These are phyloP conservation scores for Cosmia trapezina DNA, from an alignment of 2,888 invertebrate genomes.

Conservation along the genomic window DNA sequence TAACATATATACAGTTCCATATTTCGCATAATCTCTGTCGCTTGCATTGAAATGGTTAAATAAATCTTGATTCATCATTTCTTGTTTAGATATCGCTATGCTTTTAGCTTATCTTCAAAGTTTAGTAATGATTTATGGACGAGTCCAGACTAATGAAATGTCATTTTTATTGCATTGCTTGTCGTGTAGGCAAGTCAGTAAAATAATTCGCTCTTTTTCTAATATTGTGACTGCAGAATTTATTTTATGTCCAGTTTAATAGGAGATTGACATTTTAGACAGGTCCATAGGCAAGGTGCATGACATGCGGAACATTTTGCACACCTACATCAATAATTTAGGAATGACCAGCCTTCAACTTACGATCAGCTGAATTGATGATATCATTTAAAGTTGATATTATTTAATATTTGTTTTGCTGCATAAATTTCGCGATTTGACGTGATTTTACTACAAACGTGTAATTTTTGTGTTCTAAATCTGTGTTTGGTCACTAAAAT, in stretches of 20 bases:
- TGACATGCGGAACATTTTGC: constrained; percentile 64
- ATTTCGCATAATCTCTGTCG: constrained; percentile 70
- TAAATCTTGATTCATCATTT: constrained; percentile 68
- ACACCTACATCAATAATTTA: constrained; percentile 75
- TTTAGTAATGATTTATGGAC: constrained; percentile 71
- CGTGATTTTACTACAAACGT: constrained; percentile 53
- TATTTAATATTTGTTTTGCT: constrained; percentile 78
- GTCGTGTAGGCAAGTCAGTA: constrained; percentile 57
- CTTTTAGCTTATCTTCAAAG: constrained; percentile 73
- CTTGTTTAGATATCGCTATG: constrained; percentile 68
- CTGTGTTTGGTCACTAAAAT: constrained; percentile 37
- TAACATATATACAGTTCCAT: constrained; percentile 74
- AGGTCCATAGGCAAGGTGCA: constrained; percentile 61
- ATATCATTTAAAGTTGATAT: constrained; percentile 78
- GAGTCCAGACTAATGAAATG: constrained; percentile 66
- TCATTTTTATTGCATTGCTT: constrained; percentile 73
- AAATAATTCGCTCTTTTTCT: constrained; percentile 53
- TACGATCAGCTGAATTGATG: constrained; percentile 84
- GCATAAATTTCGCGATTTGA: constrained; percentile 58
- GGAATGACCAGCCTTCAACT: constrained; percentile 87
- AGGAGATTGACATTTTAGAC: constrained; percentile 64
- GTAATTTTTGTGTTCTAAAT: constrained; percentile 40
- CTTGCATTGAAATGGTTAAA: constrained; percentile 63
- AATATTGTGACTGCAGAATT: constrained; percentile 61
- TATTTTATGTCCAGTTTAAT: constrained; percentile 56